These are phyloP conservation scores for Peromyscus melanophrys DNA, from an alignment of 2,797 vertebrate species.

Conservation along the genomic window DNA sequence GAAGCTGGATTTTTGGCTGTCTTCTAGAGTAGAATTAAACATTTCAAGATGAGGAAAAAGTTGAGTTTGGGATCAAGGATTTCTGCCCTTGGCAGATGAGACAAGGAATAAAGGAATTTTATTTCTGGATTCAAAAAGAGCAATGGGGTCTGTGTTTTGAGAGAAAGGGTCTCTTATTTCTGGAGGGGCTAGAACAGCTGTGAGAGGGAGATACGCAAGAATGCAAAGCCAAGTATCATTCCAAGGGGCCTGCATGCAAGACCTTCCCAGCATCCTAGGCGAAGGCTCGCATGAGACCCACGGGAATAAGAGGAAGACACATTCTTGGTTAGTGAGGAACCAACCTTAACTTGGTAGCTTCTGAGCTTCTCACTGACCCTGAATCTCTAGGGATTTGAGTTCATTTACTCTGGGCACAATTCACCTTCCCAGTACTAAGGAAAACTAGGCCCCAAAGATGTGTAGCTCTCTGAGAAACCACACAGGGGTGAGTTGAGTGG, in stretches of 20 bases:
- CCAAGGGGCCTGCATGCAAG: background rate
- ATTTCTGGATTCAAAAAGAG: constrained; percentile 62
- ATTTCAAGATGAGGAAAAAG: constrained; percentile 67
- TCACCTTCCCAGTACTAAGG: constrained; percentile 62
- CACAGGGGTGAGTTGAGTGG: constrained; percentile 69
- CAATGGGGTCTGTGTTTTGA: constrained; percentile 48
- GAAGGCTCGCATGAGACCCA: background rate
- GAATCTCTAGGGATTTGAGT: constrained; percentile 57
- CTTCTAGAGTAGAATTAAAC: constrained; percentile 51
- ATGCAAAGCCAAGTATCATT: constrained; percentile 66
- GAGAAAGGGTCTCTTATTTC: constrained; percentile 61
- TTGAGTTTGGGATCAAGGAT: constrained; percentile 61
- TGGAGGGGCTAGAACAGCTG: constrained; percentile 44
- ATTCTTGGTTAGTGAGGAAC: constrained; percentile 27
- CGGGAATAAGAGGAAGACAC: constrained; percentile 23
- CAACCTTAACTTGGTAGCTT: constrained; percentile 45
- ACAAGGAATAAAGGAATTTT: background rate
- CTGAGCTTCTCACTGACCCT: constrained; percentile 41
- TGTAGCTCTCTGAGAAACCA: constrained; percentile 68
- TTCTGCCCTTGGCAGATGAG: constrained; percentile 63
- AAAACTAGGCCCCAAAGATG: constrained; percentile 54
- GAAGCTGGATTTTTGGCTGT: constrained; percentile 25
- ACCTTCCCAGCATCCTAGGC: constrained; percentile 6
- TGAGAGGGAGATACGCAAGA: constrained; percentile 71
- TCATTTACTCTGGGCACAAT: constrained; percentile 62